A percentile compares a stretch with the other conserved stretches of the same genome.
Evolutionary conservation across 1,140 invertebrate genomes (phyloP).

Genomic region (Drosophila pruinosa): DNA sequence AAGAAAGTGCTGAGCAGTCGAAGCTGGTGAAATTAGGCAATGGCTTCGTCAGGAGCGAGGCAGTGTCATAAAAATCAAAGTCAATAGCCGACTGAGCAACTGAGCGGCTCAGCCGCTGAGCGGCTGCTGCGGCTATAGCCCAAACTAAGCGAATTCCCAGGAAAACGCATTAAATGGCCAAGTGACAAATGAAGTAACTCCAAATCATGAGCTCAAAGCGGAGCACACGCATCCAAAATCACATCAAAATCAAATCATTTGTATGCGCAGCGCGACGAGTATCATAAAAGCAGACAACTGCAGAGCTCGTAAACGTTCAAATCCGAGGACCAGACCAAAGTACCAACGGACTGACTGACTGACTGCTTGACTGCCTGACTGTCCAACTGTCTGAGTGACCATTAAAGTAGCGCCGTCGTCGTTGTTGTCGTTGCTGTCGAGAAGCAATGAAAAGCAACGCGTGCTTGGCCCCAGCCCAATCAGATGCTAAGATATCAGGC

Average conservation of each 20-base stretch:
- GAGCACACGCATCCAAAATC: constrained; percentile 69
- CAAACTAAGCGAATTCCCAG: constrained; percentile 54
- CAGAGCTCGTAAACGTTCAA: constrained; percentile 65
- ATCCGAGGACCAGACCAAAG: background rate
- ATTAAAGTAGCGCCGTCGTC: constrained; percentile 79
- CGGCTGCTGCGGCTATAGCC: constrained; percentile 52
- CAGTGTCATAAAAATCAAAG: constrained; percentile 75
- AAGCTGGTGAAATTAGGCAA: constrained; percentile 67
- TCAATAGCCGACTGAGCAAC: constrained; percentile 61
- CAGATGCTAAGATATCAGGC: background rate
- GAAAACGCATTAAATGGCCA: constrained; percentile 72
- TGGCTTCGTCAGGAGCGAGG: constrained; percentile 40
- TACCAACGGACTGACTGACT: background rate
- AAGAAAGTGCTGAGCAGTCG: constrained; percentile 62
- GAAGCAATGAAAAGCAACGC: constrained; percentile 55
- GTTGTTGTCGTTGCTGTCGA: constrained; percentile 32
- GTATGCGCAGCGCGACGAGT: constrained; percentile 71
- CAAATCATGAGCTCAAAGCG: constrained; percentile 65
- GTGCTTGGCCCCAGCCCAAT: constrained; percentile 47
- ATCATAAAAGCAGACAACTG: constrained; percentile 65
- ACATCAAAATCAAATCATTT: constrained; percentile 79
- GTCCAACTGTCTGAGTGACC: constrained; percentile 26
- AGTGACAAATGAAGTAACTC: constrained; percentile 80
- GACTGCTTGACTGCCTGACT: background rate
- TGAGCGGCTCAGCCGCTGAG: background rate